Evolutionary conservation across 2,113 vertebrate genomes (phyloP).

Genomic region (Ammodytes marinus): DNA sequence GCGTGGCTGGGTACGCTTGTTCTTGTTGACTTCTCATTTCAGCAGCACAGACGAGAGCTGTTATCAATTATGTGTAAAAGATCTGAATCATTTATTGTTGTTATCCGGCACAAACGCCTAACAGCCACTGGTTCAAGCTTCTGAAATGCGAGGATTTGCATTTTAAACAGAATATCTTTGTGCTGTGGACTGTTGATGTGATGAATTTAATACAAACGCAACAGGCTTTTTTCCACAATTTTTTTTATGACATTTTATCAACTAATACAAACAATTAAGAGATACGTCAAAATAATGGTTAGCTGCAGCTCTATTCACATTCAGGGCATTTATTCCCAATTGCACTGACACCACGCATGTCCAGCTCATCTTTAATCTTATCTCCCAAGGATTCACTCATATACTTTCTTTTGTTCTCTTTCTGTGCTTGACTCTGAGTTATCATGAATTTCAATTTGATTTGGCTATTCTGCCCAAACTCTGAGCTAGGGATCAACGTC

Average conservation of each 20-base stretch:
- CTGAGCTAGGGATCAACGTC: background rate
- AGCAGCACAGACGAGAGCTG: too few relatives aligned
- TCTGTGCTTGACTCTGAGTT: slow-evolving; percentile 20
- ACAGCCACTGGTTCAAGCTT: background rate
- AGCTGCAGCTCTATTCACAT: background rate
- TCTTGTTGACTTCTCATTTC: too few relatives aligned
- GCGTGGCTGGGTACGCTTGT: too few relatives aligned
- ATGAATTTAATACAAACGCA: background rate
- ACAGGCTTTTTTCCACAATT: background rate
- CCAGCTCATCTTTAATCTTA: background rate
- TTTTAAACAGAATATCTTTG: background rate
- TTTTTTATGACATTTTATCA: background rate
- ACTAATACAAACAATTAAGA: background rate
- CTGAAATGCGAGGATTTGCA: background rate
- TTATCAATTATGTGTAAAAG: background rate
- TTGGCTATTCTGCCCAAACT: background rate
- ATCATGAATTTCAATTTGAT: slow-evolving; percentile 7
- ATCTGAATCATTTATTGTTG: background rate
- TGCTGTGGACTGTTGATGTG: background rate
- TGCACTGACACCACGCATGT: background rate
- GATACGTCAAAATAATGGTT: too few relatives aligned
- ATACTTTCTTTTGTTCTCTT: too few relatives aligned
- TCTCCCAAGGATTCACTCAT: background rate
- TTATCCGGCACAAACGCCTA: background rate
- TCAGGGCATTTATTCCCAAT: background rate